phyloP scores from a whole-genome alignment of 2,888 invertebrate species.

The Acleris cristana region DNA sequence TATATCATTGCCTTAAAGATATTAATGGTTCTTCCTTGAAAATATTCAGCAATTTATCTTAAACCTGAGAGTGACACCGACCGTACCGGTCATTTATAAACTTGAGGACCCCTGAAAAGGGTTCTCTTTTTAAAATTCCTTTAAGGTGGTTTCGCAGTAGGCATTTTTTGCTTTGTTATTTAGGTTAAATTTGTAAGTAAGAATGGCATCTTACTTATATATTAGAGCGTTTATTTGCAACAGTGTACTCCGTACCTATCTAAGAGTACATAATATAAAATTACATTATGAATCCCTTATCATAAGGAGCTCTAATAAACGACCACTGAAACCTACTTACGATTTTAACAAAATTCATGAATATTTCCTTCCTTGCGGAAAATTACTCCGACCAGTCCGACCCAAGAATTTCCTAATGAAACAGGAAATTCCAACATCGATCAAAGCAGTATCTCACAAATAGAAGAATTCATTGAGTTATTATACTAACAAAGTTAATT shows the following conservation, averaged over 20 bases:
- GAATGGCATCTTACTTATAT: too few relatives aligned
- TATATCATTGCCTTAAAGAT: constrained; percentile 12
- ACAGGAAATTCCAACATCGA: constrained; percentile 55
- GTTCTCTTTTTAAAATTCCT: constrained; percentile 23
- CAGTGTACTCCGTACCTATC: too few relatives aligned
- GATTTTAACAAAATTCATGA: constrained; percentile 23
- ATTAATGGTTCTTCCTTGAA: constrained; percentile 32
- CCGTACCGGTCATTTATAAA: constrained; percentile 37
- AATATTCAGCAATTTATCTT: constrained; percentile 37
- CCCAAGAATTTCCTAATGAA: constrained; percentile 58
- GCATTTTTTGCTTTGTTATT: background rate
- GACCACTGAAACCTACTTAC: constrained; percentile 2
- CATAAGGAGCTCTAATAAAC: background rate
- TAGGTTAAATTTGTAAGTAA: background rate
- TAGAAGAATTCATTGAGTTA: constrained; percentile 37
- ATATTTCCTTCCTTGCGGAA: constrained; percentile 34
- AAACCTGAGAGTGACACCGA: constrained; percentile 36
- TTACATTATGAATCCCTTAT: too few relatives aligned
- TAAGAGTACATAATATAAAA: too few relatives aligned
- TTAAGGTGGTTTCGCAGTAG: constrained; percentile 2
- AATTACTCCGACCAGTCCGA: constrained; percentile 50
- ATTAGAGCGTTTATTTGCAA: too few relatives aligned
- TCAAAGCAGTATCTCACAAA: constrained; percentile 48
- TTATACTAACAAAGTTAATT: constrained; percentile 31
- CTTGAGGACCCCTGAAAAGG: constrained; percentile 31